A percentile compares a stretch with the other conserved stretches of the same genome.
Conservation (phyloP, 2,888 invertebrate genomes). For the Arctia plantaginis region DNA sequence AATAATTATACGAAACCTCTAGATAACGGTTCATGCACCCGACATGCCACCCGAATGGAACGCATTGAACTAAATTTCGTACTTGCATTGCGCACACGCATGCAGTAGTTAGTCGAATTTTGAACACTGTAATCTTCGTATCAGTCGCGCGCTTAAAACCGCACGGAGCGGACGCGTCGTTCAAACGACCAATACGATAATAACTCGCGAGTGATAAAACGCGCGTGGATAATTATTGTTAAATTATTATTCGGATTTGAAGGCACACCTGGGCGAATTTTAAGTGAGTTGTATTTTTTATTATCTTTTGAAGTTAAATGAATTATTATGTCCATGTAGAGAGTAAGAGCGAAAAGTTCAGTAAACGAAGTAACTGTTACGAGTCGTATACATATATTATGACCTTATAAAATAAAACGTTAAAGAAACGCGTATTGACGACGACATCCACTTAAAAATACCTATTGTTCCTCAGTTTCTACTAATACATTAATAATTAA, state of each 20-base stretch:
- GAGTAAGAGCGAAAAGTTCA: not conserved
- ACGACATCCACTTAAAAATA: constrained; percentile 4
- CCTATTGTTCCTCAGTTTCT: constrained; percentile 17
- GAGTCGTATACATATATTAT: not conserved
- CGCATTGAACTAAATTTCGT: constrained; percentile 47
- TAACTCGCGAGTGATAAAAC: constrained; percentile 55
- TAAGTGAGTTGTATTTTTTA: constrained; percentile 38
- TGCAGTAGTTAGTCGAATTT: constrained; percentile 21
- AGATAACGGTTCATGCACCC: constrained; percentile 66
- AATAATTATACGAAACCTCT: constrained; percentile 33
- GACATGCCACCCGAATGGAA: constrained; percentile 59
- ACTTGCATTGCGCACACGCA: constrained; percentile 62
- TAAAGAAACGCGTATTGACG: not conserved
- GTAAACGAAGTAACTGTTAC: not conserved
- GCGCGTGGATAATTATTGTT: constrained; percentile 46
- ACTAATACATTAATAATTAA: constrained; percentile 43
- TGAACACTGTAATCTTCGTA: constrained; percentile 28
- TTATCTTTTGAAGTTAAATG: not conserved
- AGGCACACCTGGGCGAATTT: constrained; percentile 28
- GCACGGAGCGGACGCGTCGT: constrained; percentile 54
- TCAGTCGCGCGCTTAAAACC: constrained; percentile 58
- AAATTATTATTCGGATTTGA: constrained; percentile 43
- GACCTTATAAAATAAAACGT: constrained; percentile 1
- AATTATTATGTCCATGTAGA: not conserved
- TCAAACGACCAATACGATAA: constrained; percentile 24